phyloP scores from a whole-genome alignment of 2,113 vertebrate species.

The Solenodon paradoxus region DNA sequence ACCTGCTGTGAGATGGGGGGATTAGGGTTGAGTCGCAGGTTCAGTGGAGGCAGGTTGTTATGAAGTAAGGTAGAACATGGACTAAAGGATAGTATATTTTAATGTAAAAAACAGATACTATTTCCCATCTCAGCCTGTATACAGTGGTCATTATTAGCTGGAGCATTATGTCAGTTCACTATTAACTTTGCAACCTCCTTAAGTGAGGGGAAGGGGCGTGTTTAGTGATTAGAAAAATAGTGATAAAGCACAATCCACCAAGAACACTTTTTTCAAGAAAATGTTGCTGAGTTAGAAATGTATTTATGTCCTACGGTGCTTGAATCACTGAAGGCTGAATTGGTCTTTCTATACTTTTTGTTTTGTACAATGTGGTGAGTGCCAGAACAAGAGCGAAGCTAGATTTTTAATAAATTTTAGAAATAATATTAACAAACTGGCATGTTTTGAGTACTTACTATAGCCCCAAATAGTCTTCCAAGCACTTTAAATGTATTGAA shows the following conservation, averaged over 20 bases:
- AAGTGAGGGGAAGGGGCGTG: background rate
- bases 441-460: background rate
- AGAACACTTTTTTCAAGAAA: background rate
- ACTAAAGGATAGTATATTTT: background rate
- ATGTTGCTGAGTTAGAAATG: background rate
- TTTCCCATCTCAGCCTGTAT: background rate
- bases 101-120: background rate
- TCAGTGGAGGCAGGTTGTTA: background rate
- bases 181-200: background rate
- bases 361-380: background rate
- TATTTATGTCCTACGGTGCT: background rate
- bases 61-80: background rate
- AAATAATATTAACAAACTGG: background rate
- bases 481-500: background rate
- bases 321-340: background rate
- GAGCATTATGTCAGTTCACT: background rate
- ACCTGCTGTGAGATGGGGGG: background rate
- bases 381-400: background rate
- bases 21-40: background rate
- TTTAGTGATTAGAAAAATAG: background rate
- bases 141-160: background rate
- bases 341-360: background rate
- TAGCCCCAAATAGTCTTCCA: background rate
- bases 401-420: conserved; percentile 21
- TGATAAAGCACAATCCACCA: background rate